Evolutionary conservation across 2,888 invertebrate species (phyloP), one percentile per base, ranked within the genome.

Genomic region (Podabrus alpinus): DNA sequence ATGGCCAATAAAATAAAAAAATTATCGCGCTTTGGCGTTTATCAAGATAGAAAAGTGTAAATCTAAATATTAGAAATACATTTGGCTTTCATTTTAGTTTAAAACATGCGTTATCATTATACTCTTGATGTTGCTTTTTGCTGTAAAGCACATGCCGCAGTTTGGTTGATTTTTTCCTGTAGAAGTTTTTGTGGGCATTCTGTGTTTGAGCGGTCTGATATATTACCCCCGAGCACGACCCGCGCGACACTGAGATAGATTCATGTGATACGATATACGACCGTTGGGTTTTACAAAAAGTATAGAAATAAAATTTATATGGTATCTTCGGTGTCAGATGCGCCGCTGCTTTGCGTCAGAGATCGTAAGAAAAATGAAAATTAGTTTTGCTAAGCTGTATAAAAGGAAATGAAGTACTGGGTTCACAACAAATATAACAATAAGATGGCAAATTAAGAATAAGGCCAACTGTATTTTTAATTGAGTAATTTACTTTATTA

Each of bases 201-300:
- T 83, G 84, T 82, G 83, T 84, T 84, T 84, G 83, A 84, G 80
- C 80, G 80, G 80, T 79, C 83, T 84, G 84, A 85, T 85, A 85
- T 85, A 86, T 85, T 80, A 82, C 83, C 79, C 72, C 81, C 77
- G 82, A 80, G 83, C 81, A 82, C 80, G 79, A 81, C 82, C 82
- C 79, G 77, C 80, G 81, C 81, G 83, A 84, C 84, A 83, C 81
- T 82, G 83, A 84, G 84, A 85, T 85, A 84, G 85, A 85, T 85
- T 84, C 85, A 83, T 85, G 83, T 82, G 84, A 84, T 83, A 81
- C 82, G 81, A 83, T 83, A 83, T 83, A 83, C 82, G 83, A 79
- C 81, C 80, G 79, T 66, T 76, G 81, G 80, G 79, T 79, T 79
- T 81, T 77, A 77, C 77, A 81, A 82, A 81, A 82, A 81, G 79